Conservation (phyloP, 1,140 invertebrate genomes). For the Neodiprion pinetum region DNA sequence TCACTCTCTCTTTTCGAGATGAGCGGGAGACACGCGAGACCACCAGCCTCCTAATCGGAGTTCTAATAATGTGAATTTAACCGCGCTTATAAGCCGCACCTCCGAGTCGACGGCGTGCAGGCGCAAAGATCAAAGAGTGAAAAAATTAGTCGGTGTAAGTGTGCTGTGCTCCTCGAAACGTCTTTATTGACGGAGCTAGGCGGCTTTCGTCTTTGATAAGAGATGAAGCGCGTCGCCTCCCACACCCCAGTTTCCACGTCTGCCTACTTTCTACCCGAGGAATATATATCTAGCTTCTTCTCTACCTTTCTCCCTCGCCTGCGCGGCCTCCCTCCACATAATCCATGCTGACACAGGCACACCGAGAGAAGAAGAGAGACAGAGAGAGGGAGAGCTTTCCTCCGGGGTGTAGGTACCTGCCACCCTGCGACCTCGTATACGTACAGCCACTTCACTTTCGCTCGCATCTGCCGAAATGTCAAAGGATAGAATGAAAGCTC, state of each 20-base stretch:
- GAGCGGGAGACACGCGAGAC: too few relatives aligned
- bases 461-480: conserved; percentile 1
- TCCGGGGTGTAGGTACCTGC: background rate
- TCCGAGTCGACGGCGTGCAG: too few relatives aligned
- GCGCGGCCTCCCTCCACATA: background rate
- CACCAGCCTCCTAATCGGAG: too few relatives aligned
- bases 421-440: background rate
- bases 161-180: conserved; percentile 11
- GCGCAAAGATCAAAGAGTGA: conserved; percentile 11
- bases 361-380: background rate
- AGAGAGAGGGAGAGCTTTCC: background rate
- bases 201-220: background rate
- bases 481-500: background rate
- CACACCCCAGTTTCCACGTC: conserved; percentile 1
- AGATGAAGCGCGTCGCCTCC: background rate
- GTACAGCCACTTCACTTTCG: background rate
- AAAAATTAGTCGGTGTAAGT: conserved; percentile 15
- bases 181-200: background rate
- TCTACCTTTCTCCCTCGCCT: background rate
- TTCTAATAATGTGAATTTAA: too few relatives aligned
- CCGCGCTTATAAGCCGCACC: too few relatives aligned
- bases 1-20: too few relatives aligned
- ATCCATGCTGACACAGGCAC: background rate
- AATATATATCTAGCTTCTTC: background rate
- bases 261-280: background rate